These are phyloP conservation scores for pig (Sus scrofa) DNA, from an alignment of 2,113 vertebrate genomes.

Conservation along the genomic window DNA sequence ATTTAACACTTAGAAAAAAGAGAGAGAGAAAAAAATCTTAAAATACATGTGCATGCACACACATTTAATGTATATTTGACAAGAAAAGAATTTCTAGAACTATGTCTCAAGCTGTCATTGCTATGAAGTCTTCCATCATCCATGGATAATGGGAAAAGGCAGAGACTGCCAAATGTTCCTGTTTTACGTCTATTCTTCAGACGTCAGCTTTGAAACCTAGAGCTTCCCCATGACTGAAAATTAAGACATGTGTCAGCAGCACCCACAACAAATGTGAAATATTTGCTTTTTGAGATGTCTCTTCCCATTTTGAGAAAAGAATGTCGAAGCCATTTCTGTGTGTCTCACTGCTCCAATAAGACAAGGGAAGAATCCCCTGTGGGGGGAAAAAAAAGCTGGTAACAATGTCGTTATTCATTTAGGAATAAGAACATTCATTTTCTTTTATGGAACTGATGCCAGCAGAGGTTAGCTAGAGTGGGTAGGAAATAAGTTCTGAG, in stretches of 20 bases:
- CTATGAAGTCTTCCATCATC: slow-evolving; percentile 14
- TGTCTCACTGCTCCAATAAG: background rate
- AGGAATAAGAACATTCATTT: slow-evolving; percentile 35
- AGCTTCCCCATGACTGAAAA: background rate
- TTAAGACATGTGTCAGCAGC: slow-evolving; percentile 60
- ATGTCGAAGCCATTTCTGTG: background rate
- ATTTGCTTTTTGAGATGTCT: slow-evolving; percentile 66
- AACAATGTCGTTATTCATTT: slow-evolving; percentile 51
- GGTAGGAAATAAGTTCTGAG: slow-evolving; percentile 57
- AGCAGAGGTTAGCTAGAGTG: background rate
- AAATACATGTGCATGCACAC: background rate
- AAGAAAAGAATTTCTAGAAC: background rate
- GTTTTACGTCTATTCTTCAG: background rate
- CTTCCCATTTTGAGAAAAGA: background rate
- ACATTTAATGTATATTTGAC: background rate
- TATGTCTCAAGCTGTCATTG: background rate
- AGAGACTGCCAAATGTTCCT: slow-evolving; percentile 3
- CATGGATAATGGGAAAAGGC: slow-evolving; percentile 8
- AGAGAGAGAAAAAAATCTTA: background rate
- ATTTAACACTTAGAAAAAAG: background rate
- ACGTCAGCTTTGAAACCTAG: slow-evolving; percentile 44
- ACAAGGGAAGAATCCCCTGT: background rate
- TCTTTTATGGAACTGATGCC: slow-evolving; percentile 18
- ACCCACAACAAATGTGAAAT: slow-evolving; percentile 64
- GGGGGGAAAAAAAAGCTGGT: background rate